A percentile compares a stretch with the other conserved stretches of the same genome.
These are phyloP conservation scores for Stigmatopora nigra DNA, from an alignment of 2,113 vertebrate species.

Conservation along the genomic window DNA sequence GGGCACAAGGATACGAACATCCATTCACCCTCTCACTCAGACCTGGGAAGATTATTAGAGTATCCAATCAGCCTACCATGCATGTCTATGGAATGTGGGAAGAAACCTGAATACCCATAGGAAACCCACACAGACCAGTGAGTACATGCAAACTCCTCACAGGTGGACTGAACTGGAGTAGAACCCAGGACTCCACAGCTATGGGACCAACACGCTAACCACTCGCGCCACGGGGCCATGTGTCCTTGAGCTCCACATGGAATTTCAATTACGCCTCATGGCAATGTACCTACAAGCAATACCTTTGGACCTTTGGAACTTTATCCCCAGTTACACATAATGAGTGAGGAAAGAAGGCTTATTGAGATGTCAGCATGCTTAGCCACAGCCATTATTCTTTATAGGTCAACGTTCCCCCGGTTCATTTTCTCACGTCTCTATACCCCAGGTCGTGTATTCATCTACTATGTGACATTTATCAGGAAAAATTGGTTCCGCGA, in stretches of 20 bases:
- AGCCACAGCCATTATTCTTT: neutral
- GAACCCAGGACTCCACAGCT: too few species aligned
- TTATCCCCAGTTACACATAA: neutral
- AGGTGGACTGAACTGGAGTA: too few species aligned
- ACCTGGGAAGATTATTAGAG: too few species aligned
- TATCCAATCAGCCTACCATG: too few species aligned
- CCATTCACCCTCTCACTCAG: too few species aligned
- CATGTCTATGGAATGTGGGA: too few species aligned
- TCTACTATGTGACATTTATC: neutral
- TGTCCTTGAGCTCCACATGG: slow-evolving; percentile 7
- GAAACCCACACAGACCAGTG: too few species aligned
- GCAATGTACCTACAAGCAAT: neutral
- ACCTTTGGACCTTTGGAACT: neutral
- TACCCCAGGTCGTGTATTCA: neutral
- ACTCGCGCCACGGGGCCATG: too few species aligned
- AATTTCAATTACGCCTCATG: slow-evolving; percentile 4
- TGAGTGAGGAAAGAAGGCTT: neutral
- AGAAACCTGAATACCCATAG: too few species aligned
- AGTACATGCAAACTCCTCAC: too few species aligned
- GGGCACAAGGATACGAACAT: too few species aligned
- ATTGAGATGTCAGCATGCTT: neutral
- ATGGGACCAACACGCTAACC: too few species aligned
- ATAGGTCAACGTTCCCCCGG: neutral
- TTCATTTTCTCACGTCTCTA: neutral
- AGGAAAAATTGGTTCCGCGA: neutral